Evolutionary conservation across 2,888 invertebrate species (phyloP).

Genomic region (Diarsia dahlii): DNA sequence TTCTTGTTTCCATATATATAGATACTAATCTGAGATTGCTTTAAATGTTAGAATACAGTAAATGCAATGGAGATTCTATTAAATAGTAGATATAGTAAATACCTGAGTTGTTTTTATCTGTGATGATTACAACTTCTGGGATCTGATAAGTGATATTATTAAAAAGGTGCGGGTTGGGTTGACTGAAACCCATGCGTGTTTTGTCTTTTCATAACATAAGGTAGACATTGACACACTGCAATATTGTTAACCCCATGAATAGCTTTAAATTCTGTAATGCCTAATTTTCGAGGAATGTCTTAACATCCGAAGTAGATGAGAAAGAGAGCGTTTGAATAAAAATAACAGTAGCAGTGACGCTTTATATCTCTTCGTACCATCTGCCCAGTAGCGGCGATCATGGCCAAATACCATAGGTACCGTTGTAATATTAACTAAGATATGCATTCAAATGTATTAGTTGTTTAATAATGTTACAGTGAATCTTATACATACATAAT

Average conservation of each 20-base stretch:
- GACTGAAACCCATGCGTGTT: neutral
- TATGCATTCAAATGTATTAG: neutral
- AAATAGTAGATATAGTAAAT: constrained; percentile 1
- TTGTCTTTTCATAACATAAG: neutral
- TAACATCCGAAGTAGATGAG: neutral
- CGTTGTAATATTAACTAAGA: neutral
- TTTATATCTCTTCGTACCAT: neutral
- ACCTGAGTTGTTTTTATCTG: neutral
- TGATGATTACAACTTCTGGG: neutral
- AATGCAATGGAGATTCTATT: neutral
- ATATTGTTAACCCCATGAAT: neutral
- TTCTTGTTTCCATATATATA: neutral
- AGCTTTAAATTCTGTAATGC: neutral
- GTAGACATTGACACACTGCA: neutral
- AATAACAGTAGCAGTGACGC: neutral
- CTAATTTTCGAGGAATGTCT: neutral
- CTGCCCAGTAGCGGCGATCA: neutral
- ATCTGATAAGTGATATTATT: neutral
- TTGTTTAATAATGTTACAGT: neutral
- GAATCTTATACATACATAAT: neutral
- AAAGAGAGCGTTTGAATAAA: neutral
- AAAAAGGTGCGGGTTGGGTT: neutral
- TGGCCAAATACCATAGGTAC: neutral
- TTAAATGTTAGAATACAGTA: constrained; percentile 10
- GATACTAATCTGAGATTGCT: neutral